These are phyloP conservation scores for Anas bernieri DNA, from an alignment of 2,797 vertebrate genomes.

Conservation along the genomic window DNA sequence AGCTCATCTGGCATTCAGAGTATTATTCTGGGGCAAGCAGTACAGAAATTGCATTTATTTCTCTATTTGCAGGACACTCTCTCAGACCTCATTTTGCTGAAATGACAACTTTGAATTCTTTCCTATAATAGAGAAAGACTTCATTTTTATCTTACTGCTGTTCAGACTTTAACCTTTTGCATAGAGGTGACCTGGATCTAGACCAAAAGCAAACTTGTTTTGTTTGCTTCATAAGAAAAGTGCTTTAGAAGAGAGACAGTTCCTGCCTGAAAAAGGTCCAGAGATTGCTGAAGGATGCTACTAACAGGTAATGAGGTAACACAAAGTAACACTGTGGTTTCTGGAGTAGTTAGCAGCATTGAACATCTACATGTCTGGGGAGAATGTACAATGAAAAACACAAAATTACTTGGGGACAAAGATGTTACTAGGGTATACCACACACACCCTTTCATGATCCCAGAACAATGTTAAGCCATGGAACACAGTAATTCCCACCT, in stretches of 20 bases:
- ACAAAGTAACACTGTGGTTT: neutral
- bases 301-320: neutral
- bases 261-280: neutral
- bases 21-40: neutral
- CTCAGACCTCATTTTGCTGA: neutral
- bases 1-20: neutral
- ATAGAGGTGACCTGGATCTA: neutral
- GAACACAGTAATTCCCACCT: neutral
- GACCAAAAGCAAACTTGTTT: neutral
- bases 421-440: neutral
- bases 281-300: neutral
- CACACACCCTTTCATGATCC: neutral
- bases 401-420: neutral
- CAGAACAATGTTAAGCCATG: neutral
- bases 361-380: neutral
- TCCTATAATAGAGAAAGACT: neutral
- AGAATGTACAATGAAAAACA: neutral
- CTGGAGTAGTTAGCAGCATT: neutral
- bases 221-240: neutral
- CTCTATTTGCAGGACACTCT: neutral
- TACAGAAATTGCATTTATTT: neutral
- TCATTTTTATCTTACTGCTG: neutral
- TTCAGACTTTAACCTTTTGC: neutral
- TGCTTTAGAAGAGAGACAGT: neutral
- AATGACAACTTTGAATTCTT: neutral